Base-by-base conservation (phyloP, 2,797 vertebrate genomes). In the Rousettus madagascariensis region DNA sequence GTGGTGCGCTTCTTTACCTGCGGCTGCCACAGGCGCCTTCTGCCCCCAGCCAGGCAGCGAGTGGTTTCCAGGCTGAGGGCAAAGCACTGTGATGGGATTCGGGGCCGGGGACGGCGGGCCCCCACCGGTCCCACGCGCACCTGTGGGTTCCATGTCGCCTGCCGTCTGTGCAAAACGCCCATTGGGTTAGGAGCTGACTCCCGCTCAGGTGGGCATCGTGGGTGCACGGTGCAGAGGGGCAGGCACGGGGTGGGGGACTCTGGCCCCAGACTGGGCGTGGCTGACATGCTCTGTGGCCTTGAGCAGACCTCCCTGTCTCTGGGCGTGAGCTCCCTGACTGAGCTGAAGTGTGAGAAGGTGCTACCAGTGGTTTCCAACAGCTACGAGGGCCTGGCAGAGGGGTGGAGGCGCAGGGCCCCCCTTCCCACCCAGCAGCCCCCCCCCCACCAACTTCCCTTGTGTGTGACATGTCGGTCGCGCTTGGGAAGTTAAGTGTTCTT, bases 361-460 rank as follows among this genome's bases (percentile, higher is more conserved):
- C 36, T 28, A 36, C 46, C 24, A 30, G 49, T 9, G 85, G 72
- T 41, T 92, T 80, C 69, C 26, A 66, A 28, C 43, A 90, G 74
- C 88, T 79, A n/a, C 63, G 13, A 10, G 65, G 63, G 16, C 46
- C 83, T 59, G 61, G 84, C 36, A 2, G 36, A 33, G 72, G 72
- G 24, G 38, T 1, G 6, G 22, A 28, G 49, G 4, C 19, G 16
- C 2, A 2, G 6, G 3, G 28, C 24, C n/a, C 22, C 26, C 53
- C 59, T 15, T 53, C 74, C 68, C 13, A 57, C 7, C 49, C 15
- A 1, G 66, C 19, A 2, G 49, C 38, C 38, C n/a, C 0, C 0
- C 10, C n/a, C 0, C 0, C 10, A n/a, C 46, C 0, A 1, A 1
- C 66, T 33, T 49, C n/a, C 41, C 71, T 75, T 6, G 1, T 33